These are phyloP conservation scores for Recurvirostra avosetta DNA, from an alignment of 2,113 vertebrate species.

Conservation along the genomic window DNA sequence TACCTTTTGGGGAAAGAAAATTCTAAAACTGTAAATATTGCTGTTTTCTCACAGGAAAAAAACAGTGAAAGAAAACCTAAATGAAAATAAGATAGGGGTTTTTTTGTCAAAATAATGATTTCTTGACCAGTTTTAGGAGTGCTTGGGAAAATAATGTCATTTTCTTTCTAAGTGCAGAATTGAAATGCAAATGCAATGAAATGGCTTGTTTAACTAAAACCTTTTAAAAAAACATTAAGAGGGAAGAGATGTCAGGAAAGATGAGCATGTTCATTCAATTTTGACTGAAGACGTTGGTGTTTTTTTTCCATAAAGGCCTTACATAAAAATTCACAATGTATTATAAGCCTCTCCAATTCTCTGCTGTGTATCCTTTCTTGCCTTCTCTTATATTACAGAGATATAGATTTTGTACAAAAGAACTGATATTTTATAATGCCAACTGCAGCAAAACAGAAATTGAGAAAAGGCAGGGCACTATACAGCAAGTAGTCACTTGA, in stretches of 20 bases:
- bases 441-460: slow-evolving; percentile 36
- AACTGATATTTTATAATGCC: slow-evolving; percentile 32
- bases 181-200: neutral
- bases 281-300: neutral
- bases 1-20: neutral
- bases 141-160: neutral
- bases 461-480: neutral
- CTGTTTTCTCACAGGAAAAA: neutral
- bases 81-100: neutral
- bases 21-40: neutral
- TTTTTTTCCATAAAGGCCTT: neutral
- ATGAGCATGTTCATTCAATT: neutral
- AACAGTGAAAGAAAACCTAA: neutral
- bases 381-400: neutral
- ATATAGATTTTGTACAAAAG: neutral
- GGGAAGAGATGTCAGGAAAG: neutral
- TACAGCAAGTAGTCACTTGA: neutral
- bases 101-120: neutral
- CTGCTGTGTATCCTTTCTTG: neutral
- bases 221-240: neutral
- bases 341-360: neutral
- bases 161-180: neutral
- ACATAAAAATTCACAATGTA: neutral
- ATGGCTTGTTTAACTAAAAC: neutral
- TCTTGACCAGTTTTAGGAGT: neutral